Conservation (phyloP, 2,888 invertebrate genomes). For the Drosophila multiciliata region DNA sequence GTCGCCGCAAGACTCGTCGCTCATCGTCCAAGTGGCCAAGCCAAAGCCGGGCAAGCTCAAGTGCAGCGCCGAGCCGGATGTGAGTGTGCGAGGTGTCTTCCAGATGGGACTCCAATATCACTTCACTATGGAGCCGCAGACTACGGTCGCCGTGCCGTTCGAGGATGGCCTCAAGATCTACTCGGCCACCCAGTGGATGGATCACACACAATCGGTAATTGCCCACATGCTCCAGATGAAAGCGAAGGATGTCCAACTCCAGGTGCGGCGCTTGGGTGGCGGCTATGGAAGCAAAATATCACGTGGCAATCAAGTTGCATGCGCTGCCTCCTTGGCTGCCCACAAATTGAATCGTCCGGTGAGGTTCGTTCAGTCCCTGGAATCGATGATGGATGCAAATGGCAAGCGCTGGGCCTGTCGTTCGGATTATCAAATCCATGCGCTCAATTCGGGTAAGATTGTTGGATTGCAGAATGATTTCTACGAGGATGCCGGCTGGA, state of each 20-base stretch:
- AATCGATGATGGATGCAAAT: slow-evolving; percentile 89
- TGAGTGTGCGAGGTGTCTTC: slow-evolving; percentile 85
- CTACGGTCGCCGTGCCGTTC: slow-evolving; percentile 88
- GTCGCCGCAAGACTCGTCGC: slow-evolving; percentile 53
- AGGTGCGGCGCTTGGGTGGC: slow-evolving; percentile 91
- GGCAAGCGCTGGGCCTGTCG: slow-evolving; percentile 89
- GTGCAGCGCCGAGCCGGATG: slow-evolving; percentile 42
- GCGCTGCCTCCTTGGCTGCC: slow-evolving; percentile 90
- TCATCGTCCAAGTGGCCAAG: slow-evolving; percentile 61
- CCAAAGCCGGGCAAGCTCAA: slow-evolving; percentile 47
- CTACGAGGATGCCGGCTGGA: slow-evolving; percentile 87
- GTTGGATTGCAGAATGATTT: slow-evolving; percentile 87
- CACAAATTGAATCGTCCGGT: slow-evolving; percentile 87
- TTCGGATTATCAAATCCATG: slow-evolving; percentile 88
- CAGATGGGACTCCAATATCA: slow-evolving; percentile 89
- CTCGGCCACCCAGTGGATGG: slow-evolving; percentile 88
- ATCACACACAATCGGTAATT: slow-evolving; percentile 87
- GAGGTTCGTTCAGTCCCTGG: slow-evolving; percentile 89
- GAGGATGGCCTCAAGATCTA: slow-evolving; percentile 90
- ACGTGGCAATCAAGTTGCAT: slow-evolving; percentile 87
- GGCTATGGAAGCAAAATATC: slow-evolving; percentile 92
- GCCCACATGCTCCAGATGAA: slow-evolving; percentile 87
- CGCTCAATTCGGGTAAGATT: slow-evolving; percentile 88
- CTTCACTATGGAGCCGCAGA: slow-evolving; percentile 91
- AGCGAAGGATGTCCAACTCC: slow-evolving; percentile 89